These are phyloP conservation scores for Bovichtus diacanthus DNA, from an alignment of 2,797 vertebrate species.

Conservation along the genomic window DNA sequence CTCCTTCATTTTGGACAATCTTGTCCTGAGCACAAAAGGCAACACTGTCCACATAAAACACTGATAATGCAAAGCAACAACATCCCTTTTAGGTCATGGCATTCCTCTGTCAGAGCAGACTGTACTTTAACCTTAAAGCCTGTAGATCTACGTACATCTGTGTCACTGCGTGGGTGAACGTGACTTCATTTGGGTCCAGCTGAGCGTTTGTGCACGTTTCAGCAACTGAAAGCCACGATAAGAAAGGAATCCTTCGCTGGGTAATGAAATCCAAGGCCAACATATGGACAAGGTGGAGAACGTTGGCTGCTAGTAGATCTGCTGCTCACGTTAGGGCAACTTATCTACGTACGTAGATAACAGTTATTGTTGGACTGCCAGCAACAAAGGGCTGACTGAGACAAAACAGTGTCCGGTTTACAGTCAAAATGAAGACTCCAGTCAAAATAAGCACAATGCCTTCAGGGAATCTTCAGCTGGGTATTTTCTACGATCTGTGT, in stretches of 20 bases:
- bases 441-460: slow-evolving; percentile 77
- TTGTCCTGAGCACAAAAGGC: slow-evolving; percentile 73
- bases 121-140: slow-evolving; percentile 35
- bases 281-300: slow-evolving; percentile 43
- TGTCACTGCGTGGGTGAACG: slow-evolving; percentile 30
- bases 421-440: slow-evolving; percentile 79
- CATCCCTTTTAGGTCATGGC: slow-evolving; percentile 81
- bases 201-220: slow-evolving; percentile 58
- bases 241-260: slow-evolving; percentile 53
- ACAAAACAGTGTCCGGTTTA: slow-evolving; percentile 81
- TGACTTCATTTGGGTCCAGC: slow-evolving; percentile 53
- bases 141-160: slow-evolving; percentile 18
- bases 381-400: slow-evolving; percentile 58
- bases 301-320: slow-evolving; percentile 45
- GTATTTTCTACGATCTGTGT: too few relatives aligned
- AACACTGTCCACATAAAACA: slow-evolving; percentile 67
- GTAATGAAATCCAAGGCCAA: slow-evolving; percentile 63
- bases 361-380: slow-evolving; percentile 67
- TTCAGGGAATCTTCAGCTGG: slow-evolving; percentile 30
- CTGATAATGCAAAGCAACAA: slow-evolving; percentile 79
- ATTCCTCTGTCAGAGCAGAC: slow-evolving; percentile 58
- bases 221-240: slow-evolving; percentile 53
- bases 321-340: slow-evolving; percentile 42
- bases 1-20: slow-evolving; percentile 48
- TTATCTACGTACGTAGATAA: slow-evolving; percentile 62